A percentile compares a stretch with the other conserved stretches of the same genome.
phyloP scores from a whole-genome alignment of 2,113 vertebrate species.

The Bagarius yarrelli region DNA sequence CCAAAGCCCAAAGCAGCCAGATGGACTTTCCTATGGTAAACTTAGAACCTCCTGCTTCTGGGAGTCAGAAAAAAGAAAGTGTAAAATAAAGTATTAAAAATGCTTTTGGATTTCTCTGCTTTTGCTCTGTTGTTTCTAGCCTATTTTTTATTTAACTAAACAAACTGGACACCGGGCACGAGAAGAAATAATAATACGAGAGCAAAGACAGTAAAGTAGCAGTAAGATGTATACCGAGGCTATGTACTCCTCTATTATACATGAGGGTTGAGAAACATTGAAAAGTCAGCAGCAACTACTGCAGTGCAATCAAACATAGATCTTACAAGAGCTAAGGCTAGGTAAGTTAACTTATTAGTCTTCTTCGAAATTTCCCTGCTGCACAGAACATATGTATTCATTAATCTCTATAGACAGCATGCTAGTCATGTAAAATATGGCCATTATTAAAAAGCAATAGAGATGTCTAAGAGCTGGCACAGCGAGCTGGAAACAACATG shows the following conservation, averaged over 20 bases:
- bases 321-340: not conserved
- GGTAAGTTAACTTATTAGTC: slow-evolving; percentile 27
- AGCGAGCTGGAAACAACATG: slow-evolving; percentile 12
- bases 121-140: not conserved
- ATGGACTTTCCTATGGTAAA: slow-evolving; percentile 94
- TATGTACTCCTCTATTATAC: slow-evolving; percentile 48
- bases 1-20: slow-evolving; percentile 86
- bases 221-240: not conserved
- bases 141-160: not conserved
- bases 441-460: slow-evolving; percentile 29
- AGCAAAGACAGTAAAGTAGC: not conserved
- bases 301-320: slow-evolving; percentile 40
- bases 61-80: not conserved
- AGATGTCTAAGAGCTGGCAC: not conserved
- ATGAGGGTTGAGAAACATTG: slow-evolving; percentile 29
- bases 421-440: slow-evolving; percentile 7
- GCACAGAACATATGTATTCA: not conserved
- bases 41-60: slow-evolving; percentile 80
- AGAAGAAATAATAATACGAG: slow-evolving; percentile 8
- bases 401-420: not conserved
- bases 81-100: slow-evolving; percentile 1
- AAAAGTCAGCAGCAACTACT: slow-evolving; percentile 30
- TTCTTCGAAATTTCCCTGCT: not conserved
- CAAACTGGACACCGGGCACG: not conserved
- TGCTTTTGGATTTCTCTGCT: not conserved